phyloP scores from a whole-genome alignment of 2,888 invertebrate species.

The Lithophane ornitopus region DNA sequence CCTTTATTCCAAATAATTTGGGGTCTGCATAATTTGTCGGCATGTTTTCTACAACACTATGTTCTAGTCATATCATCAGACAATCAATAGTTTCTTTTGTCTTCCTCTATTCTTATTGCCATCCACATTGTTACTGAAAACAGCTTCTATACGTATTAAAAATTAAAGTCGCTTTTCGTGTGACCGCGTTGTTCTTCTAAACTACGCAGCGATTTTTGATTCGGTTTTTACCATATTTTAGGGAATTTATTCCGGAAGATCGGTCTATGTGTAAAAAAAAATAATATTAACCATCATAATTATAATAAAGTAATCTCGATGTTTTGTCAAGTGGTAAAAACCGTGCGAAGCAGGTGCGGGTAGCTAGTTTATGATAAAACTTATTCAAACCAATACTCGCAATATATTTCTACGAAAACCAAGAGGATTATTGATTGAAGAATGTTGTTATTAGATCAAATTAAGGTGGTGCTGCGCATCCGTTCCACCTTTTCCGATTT shows the following conservation, averaged over 20 bases:
- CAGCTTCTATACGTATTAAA: neutral
- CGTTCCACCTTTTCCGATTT: neutral
- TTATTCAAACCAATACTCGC: neutral
- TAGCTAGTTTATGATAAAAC: too few relatives aligned
- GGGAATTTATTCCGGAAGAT: neutral
- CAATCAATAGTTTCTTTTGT: neutral
- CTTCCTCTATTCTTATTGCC: neutral
- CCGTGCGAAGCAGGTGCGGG: too few relatives aligned
- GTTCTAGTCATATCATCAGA: neutral
- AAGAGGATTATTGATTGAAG: neutral
- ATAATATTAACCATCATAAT: neutral
- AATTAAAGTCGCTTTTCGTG: neutral
- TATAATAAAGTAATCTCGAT: neutral
- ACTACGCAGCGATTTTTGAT: neutral
- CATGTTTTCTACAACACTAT: neutral
- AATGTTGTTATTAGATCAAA: neutral
- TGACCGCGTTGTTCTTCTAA: neutral
- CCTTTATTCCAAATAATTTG: neutral
- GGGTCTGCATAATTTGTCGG: neutral
- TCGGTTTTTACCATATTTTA: too few relatives aligned
- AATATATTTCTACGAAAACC: neutral
- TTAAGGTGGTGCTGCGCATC: neutral
- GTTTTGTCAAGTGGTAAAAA: neutral
- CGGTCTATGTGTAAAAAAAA: neutral
- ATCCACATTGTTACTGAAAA: neutral